Evolutionary conservation across 1,140 invertebrate species (phyloP).

Genomic region (Gonatopus flavifemur): DNA sequence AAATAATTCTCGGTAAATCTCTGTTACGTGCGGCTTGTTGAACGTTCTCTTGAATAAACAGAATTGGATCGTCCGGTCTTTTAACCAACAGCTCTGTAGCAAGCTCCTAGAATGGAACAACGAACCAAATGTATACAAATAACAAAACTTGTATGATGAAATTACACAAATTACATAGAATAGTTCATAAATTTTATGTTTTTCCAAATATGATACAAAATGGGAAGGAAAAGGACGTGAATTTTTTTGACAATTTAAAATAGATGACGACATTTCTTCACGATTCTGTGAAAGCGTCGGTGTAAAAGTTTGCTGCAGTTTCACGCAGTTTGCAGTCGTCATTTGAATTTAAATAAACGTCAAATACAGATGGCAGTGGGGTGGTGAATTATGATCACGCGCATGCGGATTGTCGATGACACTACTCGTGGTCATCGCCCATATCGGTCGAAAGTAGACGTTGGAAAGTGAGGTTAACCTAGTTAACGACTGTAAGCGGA

Average conservation of each 20-base stretch:
- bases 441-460: slow-evolving; percentile 8
- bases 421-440: no score
- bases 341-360: no score
- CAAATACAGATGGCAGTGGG: no score
- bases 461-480: slow-evolving; percentile 19
- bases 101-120: slow-evolving; percentile 43
- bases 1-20: slow-evolving; percentile 51
- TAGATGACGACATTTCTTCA: no score
- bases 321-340: no score
- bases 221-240: slow-evolving; percentile 42
- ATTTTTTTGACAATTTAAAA: no score
- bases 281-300: no score
- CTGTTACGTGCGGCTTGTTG: slow-evolving; percentile 45
- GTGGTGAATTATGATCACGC: no score
- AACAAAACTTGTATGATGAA: neutral
- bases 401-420: no score
- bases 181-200: slow-evolving; percentile 58
- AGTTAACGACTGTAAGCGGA: neutral
- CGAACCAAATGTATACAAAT: slow-evolving; percentile 10
- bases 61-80: slow-evolving; percentile 56
- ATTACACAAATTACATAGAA: slow-evolving; percentile 48
- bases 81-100: slow-evolving; percentile 54
- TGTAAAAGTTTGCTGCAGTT: no score
- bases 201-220: slow-evolving; percentile 59
- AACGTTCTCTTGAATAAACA: slow-evolving; percentile 57